Conservation (phyloP, 2,888 invertebrate species). For the Watsonalla binaria region DNA sequence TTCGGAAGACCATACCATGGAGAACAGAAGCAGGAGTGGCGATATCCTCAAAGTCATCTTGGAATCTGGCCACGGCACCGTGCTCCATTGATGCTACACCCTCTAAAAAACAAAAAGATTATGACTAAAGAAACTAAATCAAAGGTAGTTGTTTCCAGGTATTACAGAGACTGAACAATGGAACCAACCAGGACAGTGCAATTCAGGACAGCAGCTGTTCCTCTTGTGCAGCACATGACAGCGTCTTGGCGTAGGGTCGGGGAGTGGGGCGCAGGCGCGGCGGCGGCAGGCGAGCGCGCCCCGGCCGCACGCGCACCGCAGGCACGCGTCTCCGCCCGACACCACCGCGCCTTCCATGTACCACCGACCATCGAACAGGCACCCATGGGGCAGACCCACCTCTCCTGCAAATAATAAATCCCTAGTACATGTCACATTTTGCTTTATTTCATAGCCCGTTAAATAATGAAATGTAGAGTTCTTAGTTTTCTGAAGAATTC, state of each 20-base stretch:
- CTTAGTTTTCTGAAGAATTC: too few relatives aligned
- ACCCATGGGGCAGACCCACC: constrained; percentile 64
- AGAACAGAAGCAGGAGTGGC: constrained; percentile 29
- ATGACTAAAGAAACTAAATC: too few relatives aligned
- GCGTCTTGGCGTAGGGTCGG: constrained; percentile 85
- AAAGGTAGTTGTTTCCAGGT: too few relatives aligned
- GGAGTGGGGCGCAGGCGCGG: constrained; percentile 86
- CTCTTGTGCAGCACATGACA: constrained; percentile 84
- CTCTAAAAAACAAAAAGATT: constrained; percentile 41
- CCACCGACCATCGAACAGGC: constrained; percentile 84
- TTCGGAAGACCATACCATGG: constrained; percentile 36
- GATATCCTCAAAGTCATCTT: constrained; percentile 28
- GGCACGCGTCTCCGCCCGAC: constrained; percentile 85
- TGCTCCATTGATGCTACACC: constrained; percentile 47
- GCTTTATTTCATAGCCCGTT: too few relatives aligned
- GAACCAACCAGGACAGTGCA: constrained; percentile 83
- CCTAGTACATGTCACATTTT: too few relatives aligned
- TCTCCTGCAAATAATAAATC: constrained; percentile 12
- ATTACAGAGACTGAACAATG: too few relatives aligned
- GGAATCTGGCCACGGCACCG: constrained; percentile 36
- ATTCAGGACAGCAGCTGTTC: constrained; percentile 86
- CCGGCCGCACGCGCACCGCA: constrained; percentile 85
- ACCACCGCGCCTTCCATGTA: constrained; percentile 83
- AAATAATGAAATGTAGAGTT: too few relatives aligned
- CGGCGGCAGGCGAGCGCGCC: constrained; percentile 87